These are phyloP conservation scores for Leistus spinibarbis DNA, from an alignment of 2,888 invertebrate genomes.

Conservation along the genomic window DNA sequence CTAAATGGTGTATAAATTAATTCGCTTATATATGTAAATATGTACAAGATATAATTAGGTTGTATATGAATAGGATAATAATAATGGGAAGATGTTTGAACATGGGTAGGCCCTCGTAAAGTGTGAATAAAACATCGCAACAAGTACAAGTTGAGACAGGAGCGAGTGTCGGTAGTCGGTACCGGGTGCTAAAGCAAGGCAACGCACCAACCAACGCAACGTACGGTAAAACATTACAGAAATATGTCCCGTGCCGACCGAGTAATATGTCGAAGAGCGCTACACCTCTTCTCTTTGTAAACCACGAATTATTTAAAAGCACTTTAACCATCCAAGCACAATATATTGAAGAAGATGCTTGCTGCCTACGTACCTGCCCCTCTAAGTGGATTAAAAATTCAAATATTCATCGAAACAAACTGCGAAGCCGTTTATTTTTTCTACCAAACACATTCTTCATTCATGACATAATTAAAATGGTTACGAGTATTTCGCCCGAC, in stretches of 20 bases:
- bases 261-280: constrained; percentile 3
- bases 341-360: constrained; percentile 1
- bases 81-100: neutral
- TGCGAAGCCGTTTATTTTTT: too few species aligned
- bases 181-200: neutral
- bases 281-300: neutral
- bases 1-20: too few species aligned
- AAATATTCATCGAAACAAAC: neutral
- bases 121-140: neutral
- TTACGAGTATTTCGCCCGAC: too few species aligned
- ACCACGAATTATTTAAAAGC: constrained; percentile 8
- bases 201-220: too few species aligned
- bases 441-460: neutral
- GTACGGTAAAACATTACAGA: neutral
- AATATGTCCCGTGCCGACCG: neutral
- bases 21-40: neutral
- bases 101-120: neutral
- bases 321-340: constrained; percentile 1
- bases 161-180: neutral
- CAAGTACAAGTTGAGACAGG: neutral
- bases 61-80: neutral
- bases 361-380: neutral
- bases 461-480: too few species aligned
- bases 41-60: neutral
- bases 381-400: neutral